Evolutionary conservation across 2,113 vertebrate species (phyloP).

Genomic region (Peucedramus taeniatus): DNA sequence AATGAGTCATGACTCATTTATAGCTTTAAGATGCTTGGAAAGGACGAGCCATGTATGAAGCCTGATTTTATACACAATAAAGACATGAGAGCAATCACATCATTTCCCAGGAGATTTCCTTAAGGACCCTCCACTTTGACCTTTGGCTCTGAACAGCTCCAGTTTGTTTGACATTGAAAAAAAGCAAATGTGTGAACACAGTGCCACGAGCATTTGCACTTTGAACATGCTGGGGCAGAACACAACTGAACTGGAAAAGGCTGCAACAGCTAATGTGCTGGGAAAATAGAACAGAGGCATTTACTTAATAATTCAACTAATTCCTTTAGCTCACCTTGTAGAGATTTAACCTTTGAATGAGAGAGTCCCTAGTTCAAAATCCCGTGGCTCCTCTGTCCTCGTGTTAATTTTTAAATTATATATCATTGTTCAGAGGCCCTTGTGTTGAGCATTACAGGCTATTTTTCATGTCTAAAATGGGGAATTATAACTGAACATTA

Average conservation of each 20-base stretch:
- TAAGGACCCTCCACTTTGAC: neutral
- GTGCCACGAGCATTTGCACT: constrained; percentile 54
- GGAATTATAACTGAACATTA: constrained; percentile 68
- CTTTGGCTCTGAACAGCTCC: constrained; percentile 14
- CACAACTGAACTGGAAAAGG: constrained; percentile 49
- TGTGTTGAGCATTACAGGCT: constrained; percentile 55
- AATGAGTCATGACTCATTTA: constrained; percentile 41
- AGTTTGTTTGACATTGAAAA: constrained; percentile 23
- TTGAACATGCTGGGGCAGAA: constrained; percentile 49
- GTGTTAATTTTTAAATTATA: constrained; percentile 79
- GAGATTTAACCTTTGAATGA: constrained; percentile 66
- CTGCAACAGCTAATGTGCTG: constrained; percentile 23
- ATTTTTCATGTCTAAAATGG: constrained; percentile 69
- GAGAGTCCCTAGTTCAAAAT: constrained; percentile 68
- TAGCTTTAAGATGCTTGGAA: constrained; percentile 30
- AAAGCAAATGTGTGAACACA: constrained; percentile 26
- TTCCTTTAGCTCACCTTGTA: constrained; percentile 70
- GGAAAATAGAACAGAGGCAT: constrained; percentile 42
- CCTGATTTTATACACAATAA: constrained; percentile 22
- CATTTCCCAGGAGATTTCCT: constrained; percentile 12
- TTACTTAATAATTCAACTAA: constrained; percentile 60
- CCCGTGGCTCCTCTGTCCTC: constrained; percentile 61
- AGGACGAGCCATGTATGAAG: neutral
- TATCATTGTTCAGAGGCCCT: constrained; percentile 67
- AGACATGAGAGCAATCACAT: constrained; percentile 28